These are phyloP conservation scores for Caenorhabditis latens DNA, from an alignment of 1,140 invertebrate species.

Conservation along the genomic window DNA sequence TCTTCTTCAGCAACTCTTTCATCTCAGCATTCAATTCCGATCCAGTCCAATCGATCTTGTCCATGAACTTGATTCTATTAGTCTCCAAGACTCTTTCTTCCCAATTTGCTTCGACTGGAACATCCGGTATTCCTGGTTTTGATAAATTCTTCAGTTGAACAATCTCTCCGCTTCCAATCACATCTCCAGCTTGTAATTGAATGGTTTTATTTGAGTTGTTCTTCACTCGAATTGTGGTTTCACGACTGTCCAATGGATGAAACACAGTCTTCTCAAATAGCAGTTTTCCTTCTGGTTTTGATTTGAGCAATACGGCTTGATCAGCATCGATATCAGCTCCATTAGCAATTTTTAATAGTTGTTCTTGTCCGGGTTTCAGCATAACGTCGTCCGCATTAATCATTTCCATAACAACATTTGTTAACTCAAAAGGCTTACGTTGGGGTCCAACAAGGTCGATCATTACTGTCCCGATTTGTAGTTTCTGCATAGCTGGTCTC, in stretches of 20 bases:
- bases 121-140: neutral
- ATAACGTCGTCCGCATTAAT: neutral
- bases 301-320: neutral
- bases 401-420: conserved; percentile 6
- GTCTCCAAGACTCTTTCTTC: neutral
- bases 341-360: neutral
- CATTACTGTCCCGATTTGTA: neutral
- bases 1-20: neutral
- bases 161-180: neutral
- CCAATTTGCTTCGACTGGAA: neutral
- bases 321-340: neutral
- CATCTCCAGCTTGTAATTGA: neutral
- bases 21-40: neutral
- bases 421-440: neutral
- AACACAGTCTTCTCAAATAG: neutral
- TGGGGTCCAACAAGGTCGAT: neutral
- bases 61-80: neutral
- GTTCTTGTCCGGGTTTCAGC: neutral
- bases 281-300: neutral
- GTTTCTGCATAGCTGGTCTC: neutral
- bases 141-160: neutral
- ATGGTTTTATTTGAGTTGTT: neutral
- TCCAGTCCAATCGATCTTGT: neutral
- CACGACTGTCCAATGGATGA: neutral
- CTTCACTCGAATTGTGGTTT: neutral